phyloP scores from a whole-genome alignment of 92 coral and sea anemone genomes.

The Heteractis magnifica region DNA sequence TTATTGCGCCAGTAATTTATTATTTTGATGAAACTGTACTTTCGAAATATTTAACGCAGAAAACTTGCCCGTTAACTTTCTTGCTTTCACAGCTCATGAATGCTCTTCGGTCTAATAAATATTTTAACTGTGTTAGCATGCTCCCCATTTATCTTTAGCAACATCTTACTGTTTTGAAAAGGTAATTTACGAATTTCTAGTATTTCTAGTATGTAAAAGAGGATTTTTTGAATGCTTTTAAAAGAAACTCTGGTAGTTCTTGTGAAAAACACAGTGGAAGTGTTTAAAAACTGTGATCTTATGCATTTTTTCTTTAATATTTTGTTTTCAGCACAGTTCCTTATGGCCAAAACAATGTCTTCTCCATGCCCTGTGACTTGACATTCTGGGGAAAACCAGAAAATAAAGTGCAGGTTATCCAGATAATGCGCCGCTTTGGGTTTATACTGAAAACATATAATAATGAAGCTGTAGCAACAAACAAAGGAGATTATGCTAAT shows the following conservation, averaged over 20 bases:
- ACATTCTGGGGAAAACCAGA: constrained; percentile 80
- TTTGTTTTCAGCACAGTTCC: constrained; percentile 60
- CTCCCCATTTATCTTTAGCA: too few species aligned
- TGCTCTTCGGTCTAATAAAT: too few species aligned
- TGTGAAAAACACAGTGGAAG: too few species aligned
- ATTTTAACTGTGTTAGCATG: too few species aligned
- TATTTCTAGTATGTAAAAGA: too few species aligned
- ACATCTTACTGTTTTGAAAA: too few species aligned
- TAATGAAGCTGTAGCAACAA: not conserved
- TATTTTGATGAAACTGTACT: not conserved
- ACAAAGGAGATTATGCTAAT: constrained; percentile 19
- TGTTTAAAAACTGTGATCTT: too few species aligned
- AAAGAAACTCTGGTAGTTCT: too few species aligned
- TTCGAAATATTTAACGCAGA: not conserved
- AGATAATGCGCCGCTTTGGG: constrained; percentile 68
- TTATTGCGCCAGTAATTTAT: not conserved
- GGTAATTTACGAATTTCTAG: too few species aligned
- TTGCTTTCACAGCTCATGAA: too few species aligned
- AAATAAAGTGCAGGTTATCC: constrained; percentile 60
- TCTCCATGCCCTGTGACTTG: constrained; percentile 78
- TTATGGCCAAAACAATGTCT: constrained; percentile 73
- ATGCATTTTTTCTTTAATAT: not conserved
- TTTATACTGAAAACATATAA: constrained; percentile 37
- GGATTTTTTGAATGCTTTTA: too few species aligned
- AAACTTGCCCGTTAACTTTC: not conserved